Percentiles rank a stretch among this genome's conserved stretches.
phyloP scores from a whole-genome alignment of 2,113 vertebrate species.

The Larimichthys polyactis region DNA sequence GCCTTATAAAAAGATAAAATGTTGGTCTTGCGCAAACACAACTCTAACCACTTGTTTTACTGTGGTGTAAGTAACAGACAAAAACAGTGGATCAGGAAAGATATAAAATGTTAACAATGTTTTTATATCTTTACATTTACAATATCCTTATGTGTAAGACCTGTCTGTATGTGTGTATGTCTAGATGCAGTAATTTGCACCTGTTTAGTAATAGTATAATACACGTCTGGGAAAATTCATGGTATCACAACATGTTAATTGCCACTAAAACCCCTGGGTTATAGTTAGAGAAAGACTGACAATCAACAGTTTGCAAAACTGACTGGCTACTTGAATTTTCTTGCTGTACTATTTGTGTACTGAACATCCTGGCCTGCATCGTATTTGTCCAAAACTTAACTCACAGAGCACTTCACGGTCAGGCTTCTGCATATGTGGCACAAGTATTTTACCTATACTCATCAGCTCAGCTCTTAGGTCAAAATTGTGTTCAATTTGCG shows the following conservation, averaged over 20 bases:
- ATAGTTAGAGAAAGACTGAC: neutral
- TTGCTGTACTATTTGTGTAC: neutral
- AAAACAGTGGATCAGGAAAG: neutral
- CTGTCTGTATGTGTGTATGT: neutral
- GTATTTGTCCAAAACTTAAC: neutral
- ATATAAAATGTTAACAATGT: conserved; percentile 1
- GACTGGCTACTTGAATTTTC: neutral
- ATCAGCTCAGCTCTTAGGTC: too few species aligned
- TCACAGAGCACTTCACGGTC: too few species aligned
- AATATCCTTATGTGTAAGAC: neutral
- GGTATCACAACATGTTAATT: neutral
- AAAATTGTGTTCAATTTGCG: too few species aligned
- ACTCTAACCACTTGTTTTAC: neutral
- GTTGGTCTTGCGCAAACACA: neutral
- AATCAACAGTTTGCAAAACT: neutral
- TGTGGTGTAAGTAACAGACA: neutral
- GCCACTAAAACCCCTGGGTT: neutral
- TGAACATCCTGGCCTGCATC: neutral
- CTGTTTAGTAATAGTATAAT: too few species aligned
- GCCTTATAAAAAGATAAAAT: neutral
- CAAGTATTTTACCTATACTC: too few species aligned
- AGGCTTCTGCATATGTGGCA: too few species aligned
- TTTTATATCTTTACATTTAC: neutral
- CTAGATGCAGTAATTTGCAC: neutral
- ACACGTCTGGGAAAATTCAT: neutral